Evolutionary conservation across 92 coral and sea anemone genomes (phyloP).

Genomic region (Epizoanthus scotinus): DNA sequence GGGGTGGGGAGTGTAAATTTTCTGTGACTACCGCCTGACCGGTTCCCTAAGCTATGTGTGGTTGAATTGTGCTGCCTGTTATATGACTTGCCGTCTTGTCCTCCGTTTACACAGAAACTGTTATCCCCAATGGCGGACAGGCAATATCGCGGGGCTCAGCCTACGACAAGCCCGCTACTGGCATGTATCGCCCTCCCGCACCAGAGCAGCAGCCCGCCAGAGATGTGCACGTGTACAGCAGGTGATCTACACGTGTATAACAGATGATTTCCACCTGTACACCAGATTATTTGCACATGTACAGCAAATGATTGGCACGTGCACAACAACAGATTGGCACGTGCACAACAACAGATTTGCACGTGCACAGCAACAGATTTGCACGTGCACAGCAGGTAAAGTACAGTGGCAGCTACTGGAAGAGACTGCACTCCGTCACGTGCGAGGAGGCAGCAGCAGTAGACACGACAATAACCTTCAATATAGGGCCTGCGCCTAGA

Average conservation of each 20-base stretch:
- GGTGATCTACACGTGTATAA: background rate
- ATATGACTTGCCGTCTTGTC: background rate
- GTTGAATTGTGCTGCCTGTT: background rate
- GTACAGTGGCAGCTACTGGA: background rate
- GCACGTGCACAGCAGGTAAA: background rate
- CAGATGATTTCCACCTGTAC: background rate
- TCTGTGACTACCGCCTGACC: too few relatives aligned
- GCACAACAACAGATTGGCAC: background rate
- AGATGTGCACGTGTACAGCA: constrained; percentile 35
- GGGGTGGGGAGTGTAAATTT: too few relatives aligned
- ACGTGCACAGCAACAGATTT: background rate
- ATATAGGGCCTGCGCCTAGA: background rate
- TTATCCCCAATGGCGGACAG: constrained; percentile 62
- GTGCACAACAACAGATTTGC: background rate
- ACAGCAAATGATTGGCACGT: background rate
- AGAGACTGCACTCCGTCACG: background rate
- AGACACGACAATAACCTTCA: background rate
- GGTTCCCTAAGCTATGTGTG: too few relatives aligned
- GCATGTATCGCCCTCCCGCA: constrained; percentile 27
- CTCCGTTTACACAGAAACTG: constrained; percentile 32
- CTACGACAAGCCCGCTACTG: constrained; percentile 17
- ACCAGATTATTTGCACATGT: background rate
- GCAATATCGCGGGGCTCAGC: constrained; percentile 20
- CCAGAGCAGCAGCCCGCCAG: constrained; percentile 33
- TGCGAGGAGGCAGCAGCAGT: too few relatives aligned